A percentile compares a stretch with the other conserved stretches of the same genome.
Evolutionary conservation across 2,113 vertebrate species (phyloP).

Genomic region (Catagonus wagneri): DNA sequence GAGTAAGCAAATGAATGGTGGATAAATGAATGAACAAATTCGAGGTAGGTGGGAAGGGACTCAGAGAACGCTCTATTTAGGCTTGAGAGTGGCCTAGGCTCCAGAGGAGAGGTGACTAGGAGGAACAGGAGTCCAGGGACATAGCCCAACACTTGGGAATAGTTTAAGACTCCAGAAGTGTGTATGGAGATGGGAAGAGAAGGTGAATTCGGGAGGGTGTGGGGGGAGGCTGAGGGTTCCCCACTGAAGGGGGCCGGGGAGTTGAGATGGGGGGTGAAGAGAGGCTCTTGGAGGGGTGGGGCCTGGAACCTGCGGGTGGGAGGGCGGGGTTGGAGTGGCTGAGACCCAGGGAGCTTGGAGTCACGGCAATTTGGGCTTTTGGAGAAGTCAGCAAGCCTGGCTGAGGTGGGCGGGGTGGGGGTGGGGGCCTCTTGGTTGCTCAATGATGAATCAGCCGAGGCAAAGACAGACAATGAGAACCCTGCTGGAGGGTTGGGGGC

Average conservation of each 20-base stretch:
- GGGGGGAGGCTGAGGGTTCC: not conserved
- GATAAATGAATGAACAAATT: not conserved
- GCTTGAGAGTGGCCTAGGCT: not conserved
- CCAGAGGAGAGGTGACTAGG: not conserved
- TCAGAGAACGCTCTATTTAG: not conserved
- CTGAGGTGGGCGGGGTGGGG: conserved; percentile 47
- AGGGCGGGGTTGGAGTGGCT: conserved; percentile 18
- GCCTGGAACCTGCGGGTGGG: not conserved
- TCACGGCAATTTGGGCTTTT: conserved; percentile 58
- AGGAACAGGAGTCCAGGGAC: not conserved
- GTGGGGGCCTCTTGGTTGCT: conserved; percentile 7
- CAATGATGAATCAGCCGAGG: conserved; percentile 51
- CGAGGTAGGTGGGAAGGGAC: not conserved
- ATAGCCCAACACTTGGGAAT: not conserved
- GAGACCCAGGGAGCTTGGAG: conserved; percentile 41
- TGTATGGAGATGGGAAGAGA: not conserved
- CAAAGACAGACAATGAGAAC: not conserved
- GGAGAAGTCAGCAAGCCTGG: conserved; percentile 63
- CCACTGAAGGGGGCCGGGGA: not conserved
- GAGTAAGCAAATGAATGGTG: not conserved
- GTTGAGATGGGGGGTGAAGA: not conserved
- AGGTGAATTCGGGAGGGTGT: not conserved
- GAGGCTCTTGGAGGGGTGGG: not conserved
- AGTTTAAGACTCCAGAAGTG: not conserved
- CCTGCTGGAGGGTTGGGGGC: not conserved